Conservation (phyloP, 2,113 vertebrate genomes). For the Hippoglossus stenolepis region DNA sequence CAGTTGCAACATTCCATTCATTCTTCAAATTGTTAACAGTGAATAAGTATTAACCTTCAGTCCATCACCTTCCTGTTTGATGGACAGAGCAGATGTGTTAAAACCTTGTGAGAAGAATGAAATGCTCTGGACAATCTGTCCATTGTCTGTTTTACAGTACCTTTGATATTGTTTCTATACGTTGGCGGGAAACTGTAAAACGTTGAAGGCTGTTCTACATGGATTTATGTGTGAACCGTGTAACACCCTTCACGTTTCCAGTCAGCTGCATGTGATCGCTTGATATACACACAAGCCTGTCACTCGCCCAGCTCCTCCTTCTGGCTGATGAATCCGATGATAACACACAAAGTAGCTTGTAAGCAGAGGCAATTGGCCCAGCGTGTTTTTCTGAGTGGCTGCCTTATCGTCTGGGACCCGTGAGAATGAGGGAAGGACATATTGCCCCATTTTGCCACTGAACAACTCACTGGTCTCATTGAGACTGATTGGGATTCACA, state of each 20-base stretch:
- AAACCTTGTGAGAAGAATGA: not conserved
- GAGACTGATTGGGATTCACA: constrained; percentile 67
- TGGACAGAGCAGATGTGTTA: not conserved
- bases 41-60: constrained; percentile 33
- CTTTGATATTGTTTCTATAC: constrained; percentile 1
- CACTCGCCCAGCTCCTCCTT: constrained; percentile 31
- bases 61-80: constrained; percentile 25
- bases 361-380: constrained; percentile 62
- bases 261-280: constrained; percentile 17
- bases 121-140: not conserved
- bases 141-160: constrained; percentile 15
- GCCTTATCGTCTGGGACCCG: constrained; percentile 54
- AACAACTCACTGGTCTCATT: constrained; percentile 53
- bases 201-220: not conserved
- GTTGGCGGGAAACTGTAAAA: not conserved
- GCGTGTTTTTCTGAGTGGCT: constrained; percentile 48
- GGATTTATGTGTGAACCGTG: constrained; percentile 2
- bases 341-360: constrained; percentile 63
- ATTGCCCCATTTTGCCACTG: constrained; percentile 51
- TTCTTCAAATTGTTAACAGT: constrained; percentile 11
- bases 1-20: not conserved
- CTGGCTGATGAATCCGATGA: constrained; percentile 54
- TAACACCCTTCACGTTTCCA: constrained; percentile 7
- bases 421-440: constrained; percentile 48
- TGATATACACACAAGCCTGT: constrained; percentile 33